Evolutionary conservation across 2,797 vertebrate species (phyloP).

Genomic region (Champsocephalus esox): DNA sequence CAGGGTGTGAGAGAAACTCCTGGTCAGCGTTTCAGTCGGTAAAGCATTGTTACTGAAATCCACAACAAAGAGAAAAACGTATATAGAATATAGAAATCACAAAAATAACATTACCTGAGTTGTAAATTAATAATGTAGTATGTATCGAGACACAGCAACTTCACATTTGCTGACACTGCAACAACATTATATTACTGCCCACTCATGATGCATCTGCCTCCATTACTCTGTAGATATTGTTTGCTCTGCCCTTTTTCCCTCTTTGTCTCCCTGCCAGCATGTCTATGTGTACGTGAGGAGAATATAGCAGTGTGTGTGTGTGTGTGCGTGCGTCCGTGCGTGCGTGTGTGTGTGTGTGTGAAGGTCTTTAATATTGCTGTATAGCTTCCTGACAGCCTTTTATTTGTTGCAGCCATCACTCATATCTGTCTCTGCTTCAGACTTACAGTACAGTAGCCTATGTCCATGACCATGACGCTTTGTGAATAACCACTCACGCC

Average conservation of each 20-base stretch:
- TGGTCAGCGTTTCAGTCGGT: conserved; percentile 10
- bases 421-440: conserved; percentile 23
- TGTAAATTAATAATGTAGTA: conserved; percentile 18
- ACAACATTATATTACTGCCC: conserved; percentile 19
- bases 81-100: background rate
- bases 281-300: conserved; percentile 22
- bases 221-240: conserved; percentile 21
- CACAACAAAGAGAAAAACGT: background rate
- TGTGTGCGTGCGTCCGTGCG: background rate
- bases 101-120: conserved; percentile 16
- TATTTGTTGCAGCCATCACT: conserved; percentile 33
- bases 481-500: conserved; percentile 19
- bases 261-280: conserved; percentile 11
- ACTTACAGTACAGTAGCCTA: background rate
- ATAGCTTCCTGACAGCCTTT: conserved; percentile 19
- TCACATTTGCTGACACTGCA: conserved; percentile 47
- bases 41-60: conserved; percentile 17
- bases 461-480: conserved; percentile 22
- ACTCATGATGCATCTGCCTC: conserved; percentile 27
- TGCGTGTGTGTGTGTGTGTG: background rate
- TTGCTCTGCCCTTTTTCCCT: conserved; percentile 9
- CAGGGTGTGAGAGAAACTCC: conserved; percentile 10
- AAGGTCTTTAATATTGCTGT: conserved; percentile 28
- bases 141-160: conserved; percentile 20
- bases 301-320: conserved; percentile 12